Evolutionary conservation across 2,888 invertebrate species (phyloP).

Genomic region (Galerucella pusilla): DNA sequence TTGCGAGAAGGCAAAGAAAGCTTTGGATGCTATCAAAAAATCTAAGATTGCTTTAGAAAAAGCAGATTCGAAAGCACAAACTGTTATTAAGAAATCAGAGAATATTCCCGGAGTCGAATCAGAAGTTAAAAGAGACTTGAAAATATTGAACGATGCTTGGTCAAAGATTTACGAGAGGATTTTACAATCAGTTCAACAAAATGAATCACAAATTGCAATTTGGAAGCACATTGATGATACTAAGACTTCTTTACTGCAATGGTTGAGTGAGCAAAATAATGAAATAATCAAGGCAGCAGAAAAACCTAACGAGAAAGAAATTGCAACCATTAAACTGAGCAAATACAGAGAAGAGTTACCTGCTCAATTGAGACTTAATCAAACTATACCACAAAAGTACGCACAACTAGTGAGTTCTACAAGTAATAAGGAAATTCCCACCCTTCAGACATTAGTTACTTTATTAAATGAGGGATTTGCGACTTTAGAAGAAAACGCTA

Average conservation of each 20-base stretch:
- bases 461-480: conserved; percentile 81
- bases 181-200: conserved; percentile 79
- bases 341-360: conserved; percentile 90
- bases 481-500: conserved; percentile 77
- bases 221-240: conserved; percentile 93
- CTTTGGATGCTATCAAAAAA: conserved; percentile 79
- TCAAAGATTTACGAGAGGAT: conserved; percentile 78
- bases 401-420: conserved; percentile 82
- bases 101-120: conserved; percentile 74
- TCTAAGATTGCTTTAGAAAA: conserved; percentile 81
- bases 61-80: conserved; percentile 80
- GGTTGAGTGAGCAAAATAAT: conserved; percentile 86
- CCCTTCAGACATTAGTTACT: conserved; percentile 74
- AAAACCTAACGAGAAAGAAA: conserved; percentile 83
- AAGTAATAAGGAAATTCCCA: conserved; percentile 76
- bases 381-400: conserved; percentile 82
- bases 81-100: conserved; percentile 76
- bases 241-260: conserved; percentile 83
- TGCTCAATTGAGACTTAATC: conserved; percentile 78
- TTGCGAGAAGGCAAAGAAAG: conserved; percentile 80
- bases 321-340: conserved; percentile 79
- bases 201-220: conserved; percentile 90
- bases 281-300: conserved; percentile 80
- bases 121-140: conserved; percentile 72
- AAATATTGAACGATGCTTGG: conserved; percentile 75